Conservation (phyloP, 2,797 vertebrate genomes). For the Oryzias sinensis region DNA sequence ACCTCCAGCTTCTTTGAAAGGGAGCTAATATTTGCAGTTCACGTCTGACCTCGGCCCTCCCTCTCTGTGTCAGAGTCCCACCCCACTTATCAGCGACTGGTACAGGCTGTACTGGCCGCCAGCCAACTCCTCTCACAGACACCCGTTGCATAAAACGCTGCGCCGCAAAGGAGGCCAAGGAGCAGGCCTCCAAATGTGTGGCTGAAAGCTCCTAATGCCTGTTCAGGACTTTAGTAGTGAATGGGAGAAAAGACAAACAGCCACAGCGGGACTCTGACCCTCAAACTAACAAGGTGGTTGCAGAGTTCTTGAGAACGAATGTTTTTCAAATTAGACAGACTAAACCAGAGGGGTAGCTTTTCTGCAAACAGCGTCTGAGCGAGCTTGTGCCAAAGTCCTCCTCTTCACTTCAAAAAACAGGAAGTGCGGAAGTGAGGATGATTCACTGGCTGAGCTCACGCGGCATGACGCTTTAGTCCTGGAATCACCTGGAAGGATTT, state of each 20-base stretch:
- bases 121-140: conserved; percentile 8
- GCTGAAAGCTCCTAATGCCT: background rate
- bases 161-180: background rate
- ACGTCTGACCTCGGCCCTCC: conserved; percentile 35
- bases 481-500: background rate
- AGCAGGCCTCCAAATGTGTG: background rate
- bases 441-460: background rate
- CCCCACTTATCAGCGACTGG: conserved; percentile 42
- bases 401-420: background rate
- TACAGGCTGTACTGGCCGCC: conserved; percentile 57
- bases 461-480: background rate
- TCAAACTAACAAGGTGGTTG: too few species aligned
- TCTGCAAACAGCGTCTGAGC: background rate
- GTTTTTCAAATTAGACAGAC: too few species aligned
- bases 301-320: too few species aligned
- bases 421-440: conserved; percentile 3
- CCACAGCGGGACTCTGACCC: too few species aligned
- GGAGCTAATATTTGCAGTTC: conserved; percentile 72
- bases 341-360: background rate
- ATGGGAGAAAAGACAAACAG: background rate
- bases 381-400: too few species aligned
- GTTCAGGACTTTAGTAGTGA: background rate
- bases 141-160: conserved; percentile 21
- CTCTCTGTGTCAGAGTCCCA: conserved; percentile 20
- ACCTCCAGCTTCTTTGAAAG: conserved; percentile 47